These are phyloP conservation scores for Pangasianodon hypophthalmus DNA, from an alignment of 2,113 vertebrate species.

Conservation along the genomic window DNA sequence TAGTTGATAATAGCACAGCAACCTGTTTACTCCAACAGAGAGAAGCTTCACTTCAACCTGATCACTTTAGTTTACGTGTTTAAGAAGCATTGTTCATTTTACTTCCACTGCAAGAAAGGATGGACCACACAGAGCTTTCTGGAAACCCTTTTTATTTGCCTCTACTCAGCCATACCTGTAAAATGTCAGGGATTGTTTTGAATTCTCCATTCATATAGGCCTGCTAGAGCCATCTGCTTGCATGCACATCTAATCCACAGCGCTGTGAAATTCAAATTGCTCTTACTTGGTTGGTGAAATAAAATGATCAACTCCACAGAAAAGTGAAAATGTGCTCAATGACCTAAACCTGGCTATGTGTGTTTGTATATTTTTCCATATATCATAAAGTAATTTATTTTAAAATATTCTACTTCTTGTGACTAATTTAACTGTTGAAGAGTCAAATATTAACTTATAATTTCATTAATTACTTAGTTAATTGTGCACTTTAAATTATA, in stretches of 20 bases:
- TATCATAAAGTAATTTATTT: conserved; percentile 1
- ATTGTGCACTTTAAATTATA: background rate
- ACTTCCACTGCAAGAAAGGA: background rate
- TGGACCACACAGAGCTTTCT: background rate
- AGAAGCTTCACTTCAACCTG: conserved; percentile 3
- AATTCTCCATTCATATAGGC: background rate
- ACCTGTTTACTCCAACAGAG: conserved; percentile 21
- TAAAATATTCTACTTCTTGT: background rate
- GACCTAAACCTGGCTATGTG: background rate
- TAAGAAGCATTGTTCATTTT: conserved; percentile 10
- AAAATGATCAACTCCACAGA: background rate
- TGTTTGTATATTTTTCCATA: conserved; percentile 20
- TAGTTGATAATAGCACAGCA: conserved; percentile 45
- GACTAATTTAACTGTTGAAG: background rate
- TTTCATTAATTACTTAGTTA: background rate
- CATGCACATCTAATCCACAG: conserved; percentile 28
- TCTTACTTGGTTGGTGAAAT: conserved; percentile 10
- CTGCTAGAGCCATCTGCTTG: conserved; percentile 27
- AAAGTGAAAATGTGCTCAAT: conserved; percentile 18
- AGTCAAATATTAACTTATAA: background rate
- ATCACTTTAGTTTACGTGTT: conserved; percentile 8
- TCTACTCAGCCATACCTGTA: background rate
- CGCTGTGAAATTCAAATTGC: conserved; percentile 47
- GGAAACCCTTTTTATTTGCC: background rate
- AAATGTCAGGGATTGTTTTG: conserved; percentile 3